Conservation (phyloP, 1,140 invertebrate species). For the Goniozus legneri region DNA sequence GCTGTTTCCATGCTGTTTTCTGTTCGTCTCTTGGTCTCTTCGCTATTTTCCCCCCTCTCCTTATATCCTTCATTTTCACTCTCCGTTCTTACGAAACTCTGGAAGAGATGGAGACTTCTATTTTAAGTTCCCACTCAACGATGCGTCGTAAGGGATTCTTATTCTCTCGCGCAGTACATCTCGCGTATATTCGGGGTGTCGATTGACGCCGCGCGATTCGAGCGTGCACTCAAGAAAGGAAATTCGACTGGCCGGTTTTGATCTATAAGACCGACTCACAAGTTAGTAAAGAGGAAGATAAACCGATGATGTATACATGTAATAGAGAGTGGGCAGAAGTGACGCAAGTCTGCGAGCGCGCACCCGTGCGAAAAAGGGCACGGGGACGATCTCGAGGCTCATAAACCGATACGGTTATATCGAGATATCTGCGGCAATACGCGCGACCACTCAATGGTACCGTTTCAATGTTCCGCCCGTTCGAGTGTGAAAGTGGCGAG, state of each 20-base stretch:
- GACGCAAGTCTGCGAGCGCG: conserved; percentile 15
- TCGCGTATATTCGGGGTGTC: too few species aligned
- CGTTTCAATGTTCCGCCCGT: conserved; percentile 48
- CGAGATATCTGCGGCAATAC: conserved; percentile 40
- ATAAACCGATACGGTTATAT: conserved; percentile 45
- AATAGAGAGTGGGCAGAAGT: neutral
- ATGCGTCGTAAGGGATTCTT: too few species aligned
- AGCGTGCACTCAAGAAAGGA: too few species aligned
- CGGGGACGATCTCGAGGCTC: conserved; percentile 28
- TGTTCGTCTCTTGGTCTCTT: neutral
- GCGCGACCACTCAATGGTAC: conserved; percentile 40
- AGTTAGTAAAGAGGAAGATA: neutral
- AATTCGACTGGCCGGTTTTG: too few species aligned
- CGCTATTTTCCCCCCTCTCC: conserved; percentile 1
- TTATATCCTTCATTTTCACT: neutral
- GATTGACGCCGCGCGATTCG: too few species aligned
- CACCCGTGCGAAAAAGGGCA: conserved; percentile 17
- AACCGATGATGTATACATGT: neutral
- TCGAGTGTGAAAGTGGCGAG: conserved; percentile 47
- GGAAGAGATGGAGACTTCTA: too few species aligned
- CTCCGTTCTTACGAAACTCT: too few species aligned
- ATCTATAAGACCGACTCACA: too few species aligned
- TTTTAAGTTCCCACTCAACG: too few species aligned
- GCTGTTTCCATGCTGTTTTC: conserved; percentile 21
- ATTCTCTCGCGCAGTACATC: too few species aligned